Conservation (phyloP, 92 coral and sea anemone genomes). For the Parazoanthus swiftii region DNA sequence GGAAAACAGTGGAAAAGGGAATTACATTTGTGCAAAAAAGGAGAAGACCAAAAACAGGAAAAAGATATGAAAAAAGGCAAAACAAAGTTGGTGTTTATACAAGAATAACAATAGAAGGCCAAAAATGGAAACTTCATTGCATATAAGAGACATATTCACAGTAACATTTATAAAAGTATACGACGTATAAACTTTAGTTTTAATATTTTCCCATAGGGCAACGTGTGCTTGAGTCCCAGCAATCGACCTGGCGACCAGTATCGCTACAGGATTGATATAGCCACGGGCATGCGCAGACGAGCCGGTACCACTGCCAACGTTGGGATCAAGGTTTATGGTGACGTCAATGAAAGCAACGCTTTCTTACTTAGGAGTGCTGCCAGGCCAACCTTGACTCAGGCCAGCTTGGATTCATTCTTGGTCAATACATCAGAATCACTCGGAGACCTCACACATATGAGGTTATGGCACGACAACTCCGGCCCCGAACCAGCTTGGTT, state of each 20-base stretch:
- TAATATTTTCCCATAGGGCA: conserved; percentile 49
- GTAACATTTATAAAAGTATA: neutral
- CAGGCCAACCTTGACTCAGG: conserved; percentile 64
- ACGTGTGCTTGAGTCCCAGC: conserved; percentile 81
- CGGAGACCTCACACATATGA: conserved; percentile 77
- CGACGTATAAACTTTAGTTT: neutral
- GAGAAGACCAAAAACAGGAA: too few species aligned
- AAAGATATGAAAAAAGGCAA: too few species aligned
- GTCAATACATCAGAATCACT: conserved; percentile 76
- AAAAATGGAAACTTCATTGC: too few species aligned
- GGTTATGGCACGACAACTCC: conserved; percentile 95
- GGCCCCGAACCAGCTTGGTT: conserved; percentile 94
- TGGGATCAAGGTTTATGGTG: conserved; percentile 84
- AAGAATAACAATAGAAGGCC: too few species aligned
- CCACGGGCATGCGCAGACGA: conserved; percentile 86
- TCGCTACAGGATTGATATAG: conserved; percentile 74
- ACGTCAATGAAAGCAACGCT: conserved; percentile 71
- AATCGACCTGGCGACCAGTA: conserved; percentile 62
- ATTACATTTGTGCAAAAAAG: too few species aligned
- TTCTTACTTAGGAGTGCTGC: conserved; percentile 65
- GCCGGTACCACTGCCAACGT: conserved; percentile 98
- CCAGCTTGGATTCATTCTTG: conserved; percentile 72
- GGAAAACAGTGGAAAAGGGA: too few species aligned
- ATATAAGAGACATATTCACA: too few species aligned
- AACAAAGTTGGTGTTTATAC: too few species aligned